Base-by-base conservation (phyloP, 2,888 invertebrate species). In the Volucella inanis region DNA sequence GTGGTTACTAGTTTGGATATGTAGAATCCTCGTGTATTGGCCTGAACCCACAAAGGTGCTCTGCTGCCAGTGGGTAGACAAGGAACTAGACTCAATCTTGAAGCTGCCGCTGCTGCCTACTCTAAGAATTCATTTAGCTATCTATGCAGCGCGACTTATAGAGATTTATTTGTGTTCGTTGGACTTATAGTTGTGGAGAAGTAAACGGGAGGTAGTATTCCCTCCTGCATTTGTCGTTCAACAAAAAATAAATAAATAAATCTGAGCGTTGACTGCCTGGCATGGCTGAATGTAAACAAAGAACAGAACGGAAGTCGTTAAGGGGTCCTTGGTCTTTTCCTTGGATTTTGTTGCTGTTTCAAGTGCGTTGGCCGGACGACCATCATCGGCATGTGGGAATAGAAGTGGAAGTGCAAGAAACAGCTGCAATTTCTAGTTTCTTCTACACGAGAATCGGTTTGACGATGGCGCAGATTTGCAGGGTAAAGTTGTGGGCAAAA, bases 281-380 rank as follows among this genome's bases (percentile, higher is more conserved):
- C 43, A n/a, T 59, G 64, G 43, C 55, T 78, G 50, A 76, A 85
- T 85, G 85, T 85, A 85, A 85, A 85, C 85, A 85, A 85, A 85
- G 85, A 81, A 77, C 71, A 22, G 81, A 85, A 85, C 85, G 85
- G 85, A 85, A 85, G 85, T 85, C 85, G 81, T 85, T 85, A 81
- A 85, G 52, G 77, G 85, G 85, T 85, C 85, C 85, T 85, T 85
- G 83, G 83, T 78, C 68, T 79, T 64, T 78, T 68, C 68, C 39
- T 72, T 38, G 12, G 45, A 14, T n/a, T 14, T 8, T 54, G 55
- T 31, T 22, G 41, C 39, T 11, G 59, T 55, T 65, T 47, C 65
- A 68, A 83, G 80, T 85, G 84, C 84, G 84, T 85, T 85, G 80
- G 84, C 80, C 80, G 75, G 43, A 10, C 54, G 15, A 43, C 47